A percentile compares a stretch with the other conserved stretches of the same genome.
Conservation (phyloP, 2,888 invertebrate genomes). For the Sinelater perroti region DNA sequence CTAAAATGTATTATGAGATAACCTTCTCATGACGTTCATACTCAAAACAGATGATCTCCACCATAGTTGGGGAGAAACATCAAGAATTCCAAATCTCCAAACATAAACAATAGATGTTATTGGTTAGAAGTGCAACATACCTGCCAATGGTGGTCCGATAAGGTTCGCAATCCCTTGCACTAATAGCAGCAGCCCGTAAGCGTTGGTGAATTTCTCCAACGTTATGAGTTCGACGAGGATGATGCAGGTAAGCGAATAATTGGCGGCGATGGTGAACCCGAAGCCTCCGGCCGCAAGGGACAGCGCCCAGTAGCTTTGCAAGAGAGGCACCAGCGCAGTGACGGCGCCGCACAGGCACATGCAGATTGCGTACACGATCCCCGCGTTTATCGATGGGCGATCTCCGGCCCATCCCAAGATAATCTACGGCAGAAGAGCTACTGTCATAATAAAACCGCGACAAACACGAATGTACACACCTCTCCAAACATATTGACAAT, state of each 20-base stretch:
- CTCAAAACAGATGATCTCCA: no score
- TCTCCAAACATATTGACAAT: constrained; percentile 89
- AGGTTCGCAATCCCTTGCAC: constrained; percentile 92
- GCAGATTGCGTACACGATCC: constrained; percentile 81
- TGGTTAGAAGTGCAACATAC: no score
- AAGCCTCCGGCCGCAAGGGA: constrained; percentile 78
- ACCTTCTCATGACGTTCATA: no score
- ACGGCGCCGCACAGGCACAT: constrained; percentile 77
- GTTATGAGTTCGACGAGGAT: constrained; percentile 90
- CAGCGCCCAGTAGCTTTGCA: constrained; percentile 66
- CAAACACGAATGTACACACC: constrained; percentile 63
- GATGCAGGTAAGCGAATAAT: constrained; percentile 90
- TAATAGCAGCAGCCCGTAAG: constrained; percentile 86
- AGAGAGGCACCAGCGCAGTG: constrained; percentile 72
- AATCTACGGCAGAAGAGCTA: constrained; percentile 64
- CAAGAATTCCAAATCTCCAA: no score
- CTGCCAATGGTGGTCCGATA: constrained; percentile 89
- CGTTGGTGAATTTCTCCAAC: constrained; percentile 89
- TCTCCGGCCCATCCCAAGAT: constrained; percentile 90
- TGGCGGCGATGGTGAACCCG: constrained; percentile 90
- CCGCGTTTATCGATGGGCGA: constrained; percentile 77
- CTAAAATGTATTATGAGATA: no score
- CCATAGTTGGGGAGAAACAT: no score
- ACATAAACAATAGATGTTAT: no score
- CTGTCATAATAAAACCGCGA: no score